Evolutionary conservation across 1,140 invertebrate species (phyloP), one percentile per base, ranked within the genome.

Genomic region (Asobara japonica): DNA sequence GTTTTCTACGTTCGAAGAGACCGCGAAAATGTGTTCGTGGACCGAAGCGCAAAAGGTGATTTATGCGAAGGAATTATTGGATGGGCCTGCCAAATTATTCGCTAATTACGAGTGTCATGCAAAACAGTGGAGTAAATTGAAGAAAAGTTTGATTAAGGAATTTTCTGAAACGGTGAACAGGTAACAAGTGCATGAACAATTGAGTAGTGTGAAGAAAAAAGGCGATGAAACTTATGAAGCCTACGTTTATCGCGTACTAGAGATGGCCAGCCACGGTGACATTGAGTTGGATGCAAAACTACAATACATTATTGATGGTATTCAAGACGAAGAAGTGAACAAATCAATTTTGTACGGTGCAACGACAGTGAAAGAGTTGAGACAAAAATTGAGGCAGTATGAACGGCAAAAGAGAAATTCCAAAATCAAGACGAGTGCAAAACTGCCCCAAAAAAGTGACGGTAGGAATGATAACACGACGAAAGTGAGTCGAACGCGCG

Each of bases 251-350:
- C 48, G 65, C 29, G 76, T 81, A 72, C 20, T 67, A 16, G 45
- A 72, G 22, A 72, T 72, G 6, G 65, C 71, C 5, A 56, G 41
- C n/a, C 72, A 75, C 25, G 72, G 61, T 0, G 41, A 66, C 22
- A 70, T 82, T 1, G 78, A 83, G 30, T n/a, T 30, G 0, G 71
- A 69, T 45, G 62, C 72, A 18, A 30, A 77, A 4, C 81, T 82
- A 20, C 75, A 78, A 75, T 80, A 81, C 33, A 80, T 82, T 3
- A 77, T 80, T 20, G 75, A 82, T 8, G 79, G 75, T 3, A 74
- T 80, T 22, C 64, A 36, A 18, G 79, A 78, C 30, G 72, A 79
- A 3, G 38, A 48, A 8, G 41, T 38, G 0, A 77, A 77, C 29
- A 78, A 80, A 56, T 45, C 61, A 0, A 45, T 78, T 0, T 61